These are phyloP conservation scores for Osedax frankpressi DNA, from an alignment of 2,888 invertebrate genomes.

Conservation along the genomic window DNA sequence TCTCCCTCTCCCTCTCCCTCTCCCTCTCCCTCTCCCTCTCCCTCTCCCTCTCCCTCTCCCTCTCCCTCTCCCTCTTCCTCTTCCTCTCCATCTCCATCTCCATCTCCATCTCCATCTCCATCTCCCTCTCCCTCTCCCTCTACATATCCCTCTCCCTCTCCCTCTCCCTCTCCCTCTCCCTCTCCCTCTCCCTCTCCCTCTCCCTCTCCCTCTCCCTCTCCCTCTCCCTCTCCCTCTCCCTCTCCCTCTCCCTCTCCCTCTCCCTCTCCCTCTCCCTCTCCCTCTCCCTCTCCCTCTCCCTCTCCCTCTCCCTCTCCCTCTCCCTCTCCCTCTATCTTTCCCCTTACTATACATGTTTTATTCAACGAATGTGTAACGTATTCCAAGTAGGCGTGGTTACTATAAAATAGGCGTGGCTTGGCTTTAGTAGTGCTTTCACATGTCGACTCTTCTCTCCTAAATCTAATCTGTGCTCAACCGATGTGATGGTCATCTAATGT, in stretches of 20 bases:
- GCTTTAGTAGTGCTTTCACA: too few species aligned
- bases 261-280: background rate
- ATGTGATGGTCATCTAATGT: too few species aligned
- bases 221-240: background rate
- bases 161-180: background rate
- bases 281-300: background rate
- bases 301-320: background rate
- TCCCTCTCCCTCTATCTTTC: background rate
- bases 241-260: background rate
- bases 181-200: background rate
- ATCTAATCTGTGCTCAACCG: too few species aligned
- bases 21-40: background rate
- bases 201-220: background rate
- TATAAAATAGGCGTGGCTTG: too few species aligned
- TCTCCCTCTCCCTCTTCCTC: background rate
- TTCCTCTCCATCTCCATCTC: background rate
- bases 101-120: background rate
- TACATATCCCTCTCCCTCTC: background rate
- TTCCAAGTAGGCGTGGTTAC: too few species aligned
- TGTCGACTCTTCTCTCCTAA: too few species aligned
- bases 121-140: background rate
- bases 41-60: background rate
- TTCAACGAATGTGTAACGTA: too few species aligned
- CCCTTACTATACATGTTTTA: too few species aligned
- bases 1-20: background rate